phyloP scores from a whole-genome alignment of 2,888 invertebrate genomes.

The Pedicia rivosa region DNA sequence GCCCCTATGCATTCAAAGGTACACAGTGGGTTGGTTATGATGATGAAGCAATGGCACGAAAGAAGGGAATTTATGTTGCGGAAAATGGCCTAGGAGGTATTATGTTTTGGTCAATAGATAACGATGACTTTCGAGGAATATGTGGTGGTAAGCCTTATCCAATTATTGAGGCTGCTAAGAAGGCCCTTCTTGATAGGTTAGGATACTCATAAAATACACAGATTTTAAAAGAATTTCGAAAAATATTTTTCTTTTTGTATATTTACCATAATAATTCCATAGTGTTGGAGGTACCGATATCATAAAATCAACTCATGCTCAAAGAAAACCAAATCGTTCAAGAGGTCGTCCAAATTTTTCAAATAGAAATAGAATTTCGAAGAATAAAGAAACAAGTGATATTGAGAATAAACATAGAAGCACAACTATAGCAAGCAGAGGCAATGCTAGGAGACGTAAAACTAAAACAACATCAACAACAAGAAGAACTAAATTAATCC shows the following conservation, averaged over 20 bases:
- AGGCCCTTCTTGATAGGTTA: slow-evolving; percentile 48
- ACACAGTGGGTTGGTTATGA: slow-evolving; percentile 93
- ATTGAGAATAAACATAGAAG: slow-evolving; percentile 14
- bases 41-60: slow-evolving; percentile 64
- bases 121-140: slow-evolving; percentile 84
- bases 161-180: slow-evolving; percentile 79
- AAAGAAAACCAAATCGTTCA: slow-evolving; percentile 22
- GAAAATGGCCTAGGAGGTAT: slow-evolving; percentile 68
- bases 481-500: slow-evolving; percentile 26
- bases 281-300: slow-evolving; percentile 28
- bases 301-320: slow-evolving; percentile 18
- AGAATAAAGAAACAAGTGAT: slow-evolving; percentile 14
- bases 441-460: slow-evolving; percentile 13
- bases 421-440: slow-evolving; percentile 10
- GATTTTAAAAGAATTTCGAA: too few species aligned
- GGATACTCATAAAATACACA: slow-evolving; percentile 32
- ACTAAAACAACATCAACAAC: slow-evolving; percentile 20
- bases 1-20: slow-evolving; percentile 72
- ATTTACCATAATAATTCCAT: background rate
- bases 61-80: slow-evolving; percentile 72
- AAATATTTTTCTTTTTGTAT: background rate
- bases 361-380: slow-evolving; percentile 18
- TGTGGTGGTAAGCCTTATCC: slow-evolving; percentile 80
- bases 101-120: slow-evolving; percentile 60
- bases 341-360: slow-evolving; percentile 18